Evolutionary conservation across 1,140 invertebrate genomes (phyloP).

Genomic region (Ditylenchus dipsaci): DNA sequence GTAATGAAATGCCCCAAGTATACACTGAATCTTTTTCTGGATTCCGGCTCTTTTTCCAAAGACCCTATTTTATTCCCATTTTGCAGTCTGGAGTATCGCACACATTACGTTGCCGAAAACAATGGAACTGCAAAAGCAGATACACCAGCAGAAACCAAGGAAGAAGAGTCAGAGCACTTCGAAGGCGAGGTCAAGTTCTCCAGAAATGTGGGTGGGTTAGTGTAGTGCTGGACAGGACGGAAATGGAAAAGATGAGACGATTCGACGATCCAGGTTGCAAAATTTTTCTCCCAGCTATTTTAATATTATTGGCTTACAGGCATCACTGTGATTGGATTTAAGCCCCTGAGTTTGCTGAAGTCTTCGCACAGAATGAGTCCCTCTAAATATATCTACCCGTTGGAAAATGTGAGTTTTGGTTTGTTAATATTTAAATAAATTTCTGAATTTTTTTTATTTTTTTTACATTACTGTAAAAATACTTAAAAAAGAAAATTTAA

Average conservation of each 20-base stretch:
- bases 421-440: background rate
- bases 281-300: background rate
- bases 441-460: too few relatives aligned
- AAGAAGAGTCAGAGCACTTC: constrained; percentile 14
- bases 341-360: constrained; percentile 25
- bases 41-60: too few relatives aligned
- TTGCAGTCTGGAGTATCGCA: constrained; percentile 16
- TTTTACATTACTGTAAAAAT: too few relatives aligned
- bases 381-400: constrained; percentile 29
- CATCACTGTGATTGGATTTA: constrained; percentile 36
- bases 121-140: constrained; percentile 6
- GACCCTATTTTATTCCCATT: too few relatives aligned
- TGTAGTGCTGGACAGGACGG: constrained; percentile 26
- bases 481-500: too few relatives aligned
- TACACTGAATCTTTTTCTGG: too few relatives aligned
- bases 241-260: constrained; percentile 25
- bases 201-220: constrained; percentile 29
- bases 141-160: background rate
- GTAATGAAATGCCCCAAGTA: too few relatives aligned
- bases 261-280: constrained; percentile 25
- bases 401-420: constrained; percentile 26
- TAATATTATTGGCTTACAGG: background rate
- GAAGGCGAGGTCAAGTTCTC: constrained; percentile 27
- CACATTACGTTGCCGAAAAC: constrained; percentile 11
- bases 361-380: constrained; percentile 36